Evolutionary conservation across 2,888 invertebrate species (phyloP).

Genomic region (Andrena praecox): DNA sequence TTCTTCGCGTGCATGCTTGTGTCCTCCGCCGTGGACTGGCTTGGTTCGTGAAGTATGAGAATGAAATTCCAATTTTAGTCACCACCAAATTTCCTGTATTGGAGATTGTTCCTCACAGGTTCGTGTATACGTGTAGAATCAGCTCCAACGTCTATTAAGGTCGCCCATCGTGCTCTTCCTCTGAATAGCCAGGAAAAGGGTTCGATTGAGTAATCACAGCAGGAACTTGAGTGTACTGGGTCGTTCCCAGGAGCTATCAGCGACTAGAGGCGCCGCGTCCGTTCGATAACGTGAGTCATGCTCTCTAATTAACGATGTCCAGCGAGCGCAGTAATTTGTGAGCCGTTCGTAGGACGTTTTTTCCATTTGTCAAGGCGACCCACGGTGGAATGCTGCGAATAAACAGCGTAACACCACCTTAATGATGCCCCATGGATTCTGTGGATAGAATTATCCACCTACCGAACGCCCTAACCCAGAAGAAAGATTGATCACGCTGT

Average conservation of each 20-base stretch:
- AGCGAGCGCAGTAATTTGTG: slow-evolving; percentile 65
- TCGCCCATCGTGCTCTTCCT: slow-evolving; percentile 23
- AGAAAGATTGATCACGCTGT: slow-evolving; percentile 33
- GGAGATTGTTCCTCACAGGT: background rate
- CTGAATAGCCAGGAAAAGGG: slow-evolving; percentile 28
- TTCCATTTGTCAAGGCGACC: slow-evolving; percentile 52
- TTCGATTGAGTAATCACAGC: slow-evolving; percentile 43
- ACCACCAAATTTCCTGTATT: background rate
- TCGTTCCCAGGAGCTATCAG: slow-evolving; percentile 47
- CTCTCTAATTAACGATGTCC: slow-evolving; percentile 69
- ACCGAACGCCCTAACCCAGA: background rate
- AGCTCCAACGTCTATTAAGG: slow-evolving; percentile 5
- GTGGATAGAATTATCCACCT: slow-evolving; percentile 3
- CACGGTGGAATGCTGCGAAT: slow-evolving; percentile 25
- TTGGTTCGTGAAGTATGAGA: no score
- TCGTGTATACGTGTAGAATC: background rate
- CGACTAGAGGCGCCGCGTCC: slow-evolving; percentile 39
- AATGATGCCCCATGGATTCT: slow-evolving; percentile 23
- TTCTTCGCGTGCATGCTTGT: no score
- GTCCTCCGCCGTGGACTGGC: no score
- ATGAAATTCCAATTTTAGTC: no score
- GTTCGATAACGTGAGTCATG: slow-evolving; percentile 68
- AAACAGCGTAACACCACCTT: slow-evolving; percentile 22
- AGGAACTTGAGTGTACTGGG: slow-evolving; percentile 40
- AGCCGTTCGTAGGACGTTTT: slow-evolving; percentile 58